Evolutionary conservation across 2,888 invertebrate species (phyloP).

Genomic region (Tetragonisca angustula): DNA sequence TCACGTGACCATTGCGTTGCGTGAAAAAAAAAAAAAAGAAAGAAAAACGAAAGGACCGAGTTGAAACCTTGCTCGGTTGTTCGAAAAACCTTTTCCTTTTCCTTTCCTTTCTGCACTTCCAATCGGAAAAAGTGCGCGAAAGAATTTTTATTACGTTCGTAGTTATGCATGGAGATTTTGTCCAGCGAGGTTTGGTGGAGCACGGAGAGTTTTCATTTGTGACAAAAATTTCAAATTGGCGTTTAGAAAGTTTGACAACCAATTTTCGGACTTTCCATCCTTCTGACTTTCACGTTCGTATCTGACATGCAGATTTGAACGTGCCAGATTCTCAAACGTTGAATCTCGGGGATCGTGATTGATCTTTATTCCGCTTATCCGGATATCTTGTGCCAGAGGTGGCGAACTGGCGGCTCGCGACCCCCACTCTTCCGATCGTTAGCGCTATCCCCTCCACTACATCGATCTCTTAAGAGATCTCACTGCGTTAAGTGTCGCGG

Average conservation of each 20-base stretch:
- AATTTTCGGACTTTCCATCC: neutral
- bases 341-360: neutral
- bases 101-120: neutral
- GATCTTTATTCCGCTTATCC: neutral
- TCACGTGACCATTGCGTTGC: neutral
- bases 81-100: neutral
- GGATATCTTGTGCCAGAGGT: neutral
- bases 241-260: neutral
- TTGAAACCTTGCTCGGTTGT: neutral
- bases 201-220: neutral
- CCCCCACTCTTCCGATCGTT: too few species aligned
- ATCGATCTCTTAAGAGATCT: too few species aligned
- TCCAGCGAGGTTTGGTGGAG: neutral
- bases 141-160: neutral
- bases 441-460: too few species aligned
- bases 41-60: neutral
- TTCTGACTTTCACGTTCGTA: neutral
- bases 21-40: too few species aligned
- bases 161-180: neutral
- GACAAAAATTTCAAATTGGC: too few species aligned
- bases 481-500: too few species aligned
- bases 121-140: neutral
- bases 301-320: constrained; percentile 18
- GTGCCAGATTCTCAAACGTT: neutral
- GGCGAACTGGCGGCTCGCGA: too few species aligned